Conservation (phyloP, 1,140 invertebrate species). For the Drosophila nikananu region DNA sequence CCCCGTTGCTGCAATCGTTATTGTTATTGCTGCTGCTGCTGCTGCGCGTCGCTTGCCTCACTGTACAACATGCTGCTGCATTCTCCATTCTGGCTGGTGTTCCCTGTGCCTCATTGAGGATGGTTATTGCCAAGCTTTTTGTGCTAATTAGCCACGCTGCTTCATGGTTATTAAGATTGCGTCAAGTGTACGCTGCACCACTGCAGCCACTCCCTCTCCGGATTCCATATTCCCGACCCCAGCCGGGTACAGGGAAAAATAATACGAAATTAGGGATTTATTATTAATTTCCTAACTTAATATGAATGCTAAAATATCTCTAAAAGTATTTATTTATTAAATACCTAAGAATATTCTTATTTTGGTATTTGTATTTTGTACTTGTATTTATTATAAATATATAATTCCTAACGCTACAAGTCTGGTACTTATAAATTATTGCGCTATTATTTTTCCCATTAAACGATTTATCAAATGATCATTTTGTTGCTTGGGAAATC, state of each 20-base stretch:
- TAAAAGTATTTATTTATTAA: not conserved
- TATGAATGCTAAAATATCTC: no score
- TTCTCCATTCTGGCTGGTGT: slow-evolving; percentile 32
- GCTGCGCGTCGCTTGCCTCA: slow-evolving; percentile 21
- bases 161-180: slow-evolving; percentile 85
- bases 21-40: slow-evolving; percentile 59
- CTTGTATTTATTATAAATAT: no score
- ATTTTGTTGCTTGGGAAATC: not conserved
- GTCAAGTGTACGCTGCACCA: slow-evolving; percentile 77
- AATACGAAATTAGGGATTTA: no score
- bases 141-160: slow-evolving; percentile 85
- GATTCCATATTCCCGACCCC: slow-evolving; percentile 7
- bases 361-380: no score
- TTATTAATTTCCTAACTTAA: no score
- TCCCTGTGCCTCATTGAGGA: slow-evolving; percentile 80
- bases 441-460: not conserved
- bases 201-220: slow-evolving; percentile 46
- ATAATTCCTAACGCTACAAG: no score
- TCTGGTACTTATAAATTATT: no score
- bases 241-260: slow-evolving; percentile 4
- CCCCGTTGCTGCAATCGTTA: slow-evolving; percentile 58
- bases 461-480: not conserved
- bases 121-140: slow-evolving; percentile 85
- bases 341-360: not conserved
- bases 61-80: slow-evolving; percentile 33